Conservation (phyloP, 2,113 vertebrate species). For the Phrynosoma blainvillii region DNA sequence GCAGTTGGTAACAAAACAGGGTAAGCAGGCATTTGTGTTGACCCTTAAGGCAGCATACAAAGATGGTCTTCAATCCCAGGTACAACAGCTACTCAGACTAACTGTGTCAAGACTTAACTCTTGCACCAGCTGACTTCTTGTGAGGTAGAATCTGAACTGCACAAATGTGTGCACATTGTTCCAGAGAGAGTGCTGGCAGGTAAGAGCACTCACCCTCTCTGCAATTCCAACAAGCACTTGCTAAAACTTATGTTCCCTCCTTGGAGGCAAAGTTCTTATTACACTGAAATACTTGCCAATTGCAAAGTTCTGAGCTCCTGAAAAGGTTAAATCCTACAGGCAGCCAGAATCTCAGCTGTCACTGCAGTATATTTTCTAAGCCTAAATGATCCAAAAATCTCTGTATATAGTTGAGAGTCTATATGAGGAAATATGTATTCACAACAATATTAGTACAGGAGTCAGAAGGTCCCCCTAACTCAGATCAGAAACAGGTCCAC, state of each 20-base stretch:
- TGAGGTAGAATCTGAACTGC: no score
- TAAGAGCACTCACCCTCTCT: background rate
- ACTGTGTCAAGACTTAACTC: background rate
- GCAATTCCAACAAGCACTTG: background rate
- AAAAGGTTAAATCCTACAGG: background rate
- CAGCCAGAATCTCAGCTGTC: background rate
- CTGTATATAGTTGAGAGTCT: background rate
- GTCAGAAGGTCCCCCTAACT: background rate
- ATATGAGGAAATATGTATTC: background rate
- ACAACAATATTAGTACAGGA: background rate
- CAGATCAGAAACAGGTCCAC: background rate
- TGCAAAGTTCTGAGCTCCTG: background rate
- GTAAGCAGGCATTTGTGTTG: background rate
- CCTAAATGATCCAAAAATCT: background rate
- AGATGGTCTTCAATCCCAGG: background rate
- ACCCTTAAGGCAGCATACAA: background rate
- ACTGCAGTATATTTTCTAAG: background rate
- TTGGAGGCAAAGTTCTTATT: background rate
- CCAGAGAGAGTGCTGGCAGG: background rate
- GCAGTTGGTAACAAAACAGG: background rate
- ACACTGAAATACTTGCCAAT: background rate
- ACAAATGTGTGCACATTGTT: background rate
- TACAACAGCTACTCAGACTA: background rate
- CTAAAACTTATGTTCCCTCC: background rate
- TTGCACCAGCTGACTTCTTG: background rate